Conservation (phyloP, 2,113 vertebrate species). For the Daphoenositta chrysoptera region DNA sequence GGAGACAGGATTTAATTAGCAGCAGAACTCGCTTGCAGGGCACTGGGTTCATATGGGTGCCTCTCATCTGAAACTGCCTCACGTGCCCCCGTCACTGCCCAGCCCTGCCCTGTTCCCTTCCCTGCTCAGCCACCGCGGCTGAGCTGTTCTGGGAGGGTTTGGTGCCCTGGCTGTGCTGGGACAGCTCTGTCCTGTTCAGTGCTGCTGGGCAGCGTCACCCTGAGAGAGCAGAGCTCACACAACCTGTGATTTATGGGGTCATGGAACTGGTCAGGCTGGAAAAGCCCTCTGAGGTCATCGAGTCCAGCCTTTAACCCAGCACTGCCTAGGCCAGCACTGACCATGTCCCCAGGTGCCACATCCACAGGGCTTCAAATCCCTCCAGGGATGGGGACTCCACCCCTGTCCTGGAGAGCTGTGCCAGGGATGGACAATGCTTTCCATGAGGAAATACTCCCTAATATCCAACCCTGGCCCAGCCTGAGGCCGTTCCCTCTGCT, state of each 20-base stretch:
- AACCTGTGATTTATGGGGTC: fast-evolving
- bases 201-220: neutral
- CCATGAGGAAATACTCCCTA: neutral
- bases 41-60: neutral
- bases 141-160: neutral
- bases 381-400: neutral
- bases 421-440: neutral
- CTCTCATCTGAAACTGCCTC: neutral
- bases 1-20: conserved; percentile 47
- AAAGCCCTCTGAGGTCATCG: neutral
- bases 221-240: neutral
- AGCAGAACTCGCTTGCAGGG: neutral
- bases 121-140: neutral
- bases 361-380: neutral
- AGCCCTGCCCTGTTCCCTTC: neutral
- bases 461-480: neutral
- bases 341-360: neutral
- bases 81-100: fast-evolving
- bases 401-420: neutral
- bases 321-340: neutral
- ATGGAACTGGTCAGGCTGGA: neutral
- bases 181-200: neutral
- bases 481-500: neutral
- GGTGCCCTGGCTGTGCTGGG: neutral
- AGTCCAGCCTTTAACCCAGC: neutral